Evolutionary conservation across 2,888 invertebrate species (phyloP).

Genomic region (Subacronicta megacephala): DNA sequence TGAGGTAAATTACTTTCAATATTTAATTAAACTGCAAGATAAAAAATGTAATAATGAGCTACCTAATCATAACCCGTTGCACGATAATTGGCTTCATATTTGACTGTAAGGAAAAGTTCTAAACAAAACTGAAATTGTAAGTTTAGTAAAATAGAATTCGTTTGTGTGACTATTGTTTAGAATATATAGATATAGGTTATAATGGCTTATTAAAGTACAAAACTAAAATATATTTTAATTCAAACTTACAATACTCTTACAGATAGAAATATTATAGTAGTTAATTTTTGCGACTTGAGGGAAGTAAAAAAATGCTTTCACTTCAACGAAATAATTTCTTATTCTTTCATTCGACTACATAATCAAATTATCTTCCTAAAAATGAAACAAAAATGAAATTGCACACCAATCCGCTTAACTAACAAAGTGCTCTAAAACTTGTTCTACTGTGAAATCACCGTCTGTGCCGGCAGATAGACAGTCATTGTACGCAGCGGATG

Average conservation of each 20-base stretch:
- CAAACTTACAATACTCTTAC: no score
- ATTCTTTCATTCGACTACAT: background rate
- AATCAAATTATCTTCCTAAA: conserved; percentile 10
- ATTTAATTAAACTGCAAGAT: background rate
- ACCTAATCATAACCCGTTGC: background rate
- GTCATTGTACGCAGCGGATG: conserved; percentile 82
- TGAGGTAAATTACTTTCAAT: background rate
- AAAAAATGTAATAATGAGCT: background rate
- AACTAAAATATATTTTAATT: no score
- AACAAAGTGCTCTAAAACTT: conserved; percentile 53
- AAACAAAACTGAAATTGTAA: no score
- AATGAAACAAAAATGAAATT: conserved; percentile 37
- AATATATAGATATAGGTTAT: no score
- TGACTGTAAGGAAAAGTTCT: no score
- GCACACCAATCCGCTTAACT: conserved; percentile 52
- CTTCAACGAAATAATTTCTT: background rate
- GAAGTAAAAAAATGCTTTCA: no score
- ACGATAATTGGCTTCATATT: no score
- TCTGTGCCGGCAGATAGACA: conserved; percentile 68
- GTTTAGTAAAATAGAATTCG: no score
- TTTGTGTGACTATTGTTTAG: no score
- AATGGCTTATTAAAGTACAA: no score
- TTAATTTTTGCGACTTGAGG: no score
- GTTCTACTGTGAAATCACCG: conserved; percentile 60
- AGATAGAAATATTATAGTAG: no score